A percentile compares a stretch with the other conserved stretches of the same genome.
Evolutionary conservation across 2,888 invertebrate species (phyloP).

Genomic region (Griposia aprilina): DNA sequence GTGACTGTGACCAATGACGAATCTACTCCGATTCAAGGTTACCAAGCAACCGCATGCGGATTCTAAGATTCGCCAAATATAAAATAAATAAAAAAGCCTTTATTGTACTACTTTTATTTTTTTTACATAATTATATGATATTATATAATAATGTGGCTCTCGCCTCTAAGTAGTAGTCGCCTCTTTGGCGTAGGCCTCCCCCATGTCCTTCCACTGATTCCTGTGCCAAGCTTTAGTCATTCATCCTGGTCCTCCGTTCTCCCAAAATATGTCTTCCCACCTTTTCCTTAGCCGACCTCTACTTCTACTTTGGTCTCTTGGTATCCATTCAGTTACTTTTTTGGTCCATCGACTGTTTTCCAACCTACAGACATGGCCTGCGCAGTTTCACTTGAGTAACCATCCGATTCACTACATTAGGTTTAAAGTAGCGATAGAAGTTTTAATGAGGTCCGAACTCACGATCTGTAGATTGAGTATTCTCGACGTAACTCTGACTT

Average conservation of each 20-base stretch:
- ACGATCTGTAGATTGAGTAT: slow-evolving; percentile 57
- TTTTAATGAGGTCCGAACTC: slow-evolving; percentile 57
- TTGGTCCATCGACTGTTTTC: neutral
- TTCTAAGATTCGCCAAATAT: slow-evolving; percentile 31
- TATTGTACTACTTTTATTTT: too few species aligned
- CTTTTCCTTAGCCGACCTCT: neutral
- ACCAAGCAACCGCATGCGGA: slow-evolving; percentile 14
- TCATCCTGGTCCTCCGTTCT: neutral
- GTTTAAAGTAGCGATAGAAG: slow-evolving; percentile 55
- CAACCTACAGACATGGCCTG: neutral
- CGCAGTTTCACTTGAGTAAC: too few species aligned
- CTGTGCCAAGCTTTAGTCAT: neutral
- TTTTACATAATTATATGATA: too few species aligned
- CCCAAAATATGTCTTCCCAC: neutral
- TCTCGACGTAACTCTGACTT: slow-evolving; percentile 34
- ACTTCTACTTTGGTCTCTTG: neutral
- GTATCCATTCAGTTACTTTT: neutral
- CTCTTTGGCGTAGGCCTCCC: neutral
- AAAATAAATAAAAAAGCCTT: too few species aligned
- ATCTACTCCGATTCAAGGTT: slow-evolving; percentile 39
- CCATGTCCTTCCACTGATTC: neutral
- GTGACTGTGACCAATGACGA: slow-evolving; percentile 25
- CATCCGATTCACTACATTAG: slow-evolving; percentile 53
- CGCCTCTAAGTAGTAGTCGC: neutral
- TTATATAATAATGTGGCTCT: neutral